Base-by-base conservation (phyloP, 2,888 invertebrate genomes). In the Trissoscelio sp. region DNA sequence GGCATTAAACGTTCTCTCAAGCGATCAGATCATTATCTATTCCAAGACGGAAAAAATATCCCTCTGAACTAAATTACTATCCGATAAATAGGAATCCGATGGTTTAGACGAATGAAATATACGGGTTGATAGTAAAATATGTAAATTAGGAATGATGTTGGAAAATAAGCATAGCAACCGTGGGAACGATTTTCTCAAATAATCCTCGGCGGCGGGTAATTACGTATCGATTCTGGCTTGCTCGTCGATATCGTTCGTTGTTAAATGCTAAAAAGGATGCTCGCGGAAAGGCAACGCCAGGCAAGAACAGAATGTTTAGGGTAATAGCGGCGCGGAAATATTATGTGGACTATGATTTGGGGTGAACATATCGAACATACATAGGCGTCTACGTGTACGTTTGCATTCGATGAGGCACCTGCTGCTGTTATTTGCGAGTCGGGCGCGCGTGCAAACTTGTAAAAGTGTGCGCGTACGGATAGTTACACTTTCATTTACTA, bases 141-240 rank as follows among this genome's bases (percentile, higher is more conserved):
- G 77, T 53, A 67, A 75, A 75, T 75, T 67, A 58, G 39, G 58
- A 62, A 12, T 42, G 60, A 60, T 60, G 72, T 62, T 72, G 62
- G 72, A 75, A 75, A 75, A 75, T 67, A 75, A 75, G 75, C 75
- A 51, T 44, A 34, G 58, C 58, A 75, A 57, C 75, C 85, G 85
- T 86, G 85, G 86, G 85, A 86, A 86, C 83, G 75, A 86, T 83
- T 86, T 83, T 79, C 81, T 75, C 66, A 83, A 83, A 84, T 85
- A 83, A 84, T 85, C 82, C 83, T 67, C 74, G 77, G 73, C 75
- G 75, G 73, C 62, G 55, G 46, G 44, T 74, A 67, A 82, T 82
- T 83, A 81, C 82, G 72, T 83, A 85, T 86, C 83, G 85, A 86
- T 83, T 81, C 81, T 82, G 57, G 42, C 53, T 66, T 64, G 58